Base-by-base conservation (phyloP, 92 coral and sea anemone genomes). In the Parazoanthus swiftii region DNA sequence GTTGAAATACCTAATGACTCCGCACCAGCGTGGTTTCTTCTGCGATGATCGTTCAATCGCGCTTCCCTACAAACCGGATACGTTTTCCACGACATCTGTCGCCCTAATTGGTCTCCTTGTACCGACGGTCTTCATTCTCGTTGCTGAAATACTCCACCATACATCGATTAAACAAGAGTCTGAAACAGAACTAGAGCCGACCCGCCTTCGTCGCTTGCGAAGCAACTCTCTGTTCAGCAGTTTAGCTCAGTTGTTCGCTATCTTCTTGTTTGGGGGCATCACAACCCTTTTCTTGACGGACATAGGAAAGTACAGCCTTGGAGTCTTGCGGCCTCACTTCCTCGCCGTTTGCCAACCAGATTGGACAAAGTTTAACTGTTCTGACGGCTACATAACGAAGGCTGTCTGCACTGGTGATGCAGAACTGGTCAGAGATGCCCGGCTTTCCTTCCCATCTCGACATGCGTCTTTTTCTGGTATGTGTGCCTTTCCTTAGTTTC, bases 341-440 rank as follows among this genome's bases (percentile, higher is more conserved):
- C 58, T 78, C 66, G 78, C 89, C 37, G 93, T 85, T 25, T 91
- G 93, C 70, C 85, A 77, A 78, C 91, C 93, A 16, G 73, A 91
- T 26, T 66, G 77, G 74, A 20, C 85, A 66, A 67, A 39, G 46
- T 37, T 58, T 8, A 89, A 79, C 71, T 91, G 93, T 18, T 76
- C 81, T 8, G 85, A 88, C 18, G 91, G 93, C 2, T 91, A 84
- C 88, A 65, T 91, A 56, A 70, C 89, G 29, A 46, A 38, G 18
- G 89, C 20, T 43, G 58, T 67, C 18, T 91, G 93, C 86, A 91
- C 91, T 2, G 93, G 91, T 25, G 86, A 91, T 51, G 85, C n/a
- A 7, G 74, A 77, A 8, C 26, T 67, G 42, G 73, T 91, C 82
- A 80, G 83, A 29, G 46, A 79, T 35, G 91, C 91, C 29, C 82